Evolutionary conservation across 2,888 invertebrate species (phyloP).

Genomic region (Trimorus sp.): DNA sequence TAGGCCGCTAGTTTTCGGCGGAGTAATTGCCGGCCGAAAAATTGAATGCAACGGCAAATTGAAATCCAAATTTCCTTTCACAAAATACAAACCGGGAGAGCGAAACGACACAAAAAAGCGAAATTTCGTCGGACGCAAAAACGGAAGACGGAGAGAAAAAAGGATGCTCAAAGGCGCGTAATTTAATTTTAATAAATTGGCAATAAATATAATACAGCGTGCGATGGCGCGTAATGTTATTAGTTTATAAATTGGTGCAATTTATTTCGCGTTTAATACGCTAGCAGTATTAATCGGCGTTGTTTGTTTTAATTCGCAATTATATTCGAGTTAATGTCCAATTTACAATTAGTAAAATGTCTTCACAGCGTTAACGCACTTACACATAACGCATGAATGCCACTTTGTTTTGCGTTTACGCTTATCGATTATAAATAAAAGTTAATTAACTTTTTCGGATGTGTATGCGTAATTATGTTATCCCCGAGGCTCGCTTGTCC

Average conservation of each 20-base stretch:
- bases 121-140: not conserved
- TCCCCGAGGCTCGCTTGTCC: not conserved
- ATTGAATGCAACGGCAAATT: conserved; percentile 6
- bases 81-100: too few relatives aligned
- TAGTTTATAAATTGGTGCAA: conserved; percentile 2
- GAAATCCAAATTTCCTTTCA: too few relatives aligned
- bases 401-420: conserved; percentile 13
- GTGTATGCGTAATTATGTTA: not conserved
- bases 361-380: conserved; percentile 4
- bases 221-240: conserved; percentile 1
- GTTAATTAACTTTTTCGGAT: conserved; percentile 27
- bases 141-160: not conserved
- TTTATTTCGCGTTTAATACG: conserved; percentile 3
- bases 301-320: conserved; percentile 6
- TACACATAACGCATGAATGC: conserved; percentile 20
- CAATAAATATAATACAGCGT: too few relatives aligned
- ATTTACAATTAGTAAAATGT: conserved; percentile 20
- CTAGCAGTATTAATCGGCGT: not conserved
- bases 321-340: conserved; percentile 17
- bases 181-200: not conserved
- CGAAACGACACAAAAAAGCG: too few relatives aligned
- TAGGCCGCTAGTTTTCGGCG: conserved; percentile 37
- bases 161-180: not conserved
- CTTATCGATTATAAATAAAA: conserved; percentile 20
- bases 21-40: conserved; percentile 32